Conservation (phyloP, 92 coral and sea anemone genomes). For the Porites evermanni region DNA sequence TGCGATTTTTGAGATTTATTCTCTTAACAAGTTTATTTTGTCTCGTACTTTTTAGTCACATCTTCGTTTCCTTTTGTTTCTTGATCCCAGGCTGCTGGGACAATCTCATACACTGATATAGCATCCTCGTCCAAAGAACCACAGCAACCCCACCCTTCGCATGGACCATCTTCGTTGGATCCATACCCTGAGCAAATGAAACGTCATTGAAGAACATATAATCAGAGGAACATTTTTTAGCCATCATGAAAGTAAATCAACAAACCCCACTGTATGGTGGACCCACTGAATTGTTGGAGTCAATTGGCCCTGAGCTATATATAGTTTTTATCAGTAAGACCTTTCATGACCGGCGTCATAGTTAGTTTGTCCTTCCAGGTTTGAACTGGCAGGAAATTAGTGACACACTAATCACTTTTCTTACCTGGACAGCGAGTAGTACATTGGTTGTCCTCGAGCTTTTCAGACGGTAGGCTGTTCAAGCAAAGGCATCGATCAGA, state of each 20-base stretch:
- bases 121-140: slow-evolving; percentile 3
- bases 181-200: not conserved
- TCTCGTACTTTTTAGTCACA: not conserved
- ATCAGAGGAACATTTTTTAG: too few relatives aligned
- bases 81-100: not conserved
- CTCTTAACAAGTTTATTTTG: not conserved
- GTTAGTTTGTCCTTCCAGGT: too few relatives aligned
- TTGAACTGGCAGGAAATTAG: not conserved
- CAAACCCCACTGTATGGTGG: too few relatives aligned
- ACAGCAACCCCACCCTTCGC: slow-evolving; percentile 11
- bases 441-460: not conserved
- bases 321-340: too few relatives aligned
- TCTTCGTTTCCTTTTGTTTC: not conserved
- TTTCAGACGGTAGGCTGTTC: not conserved
- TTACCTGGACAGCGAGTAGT: not conserved
- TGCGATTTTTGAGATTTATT: too few relatives aligned
- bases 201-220: not conserved
- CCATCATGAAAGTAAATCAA: too few relatives aligned
- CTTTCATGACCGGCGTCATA: too few relatives aligned
- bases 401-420: not conserved
- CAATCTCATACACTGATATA: not conserved
- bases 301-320: too few relatives aligned
- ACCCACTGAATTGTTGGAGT: too few relatives aligned
- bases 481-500: slow-evolving; percentile 18
- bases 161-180: not conserved